A percentile compares a stretch with the other conserved stretches of the same genome.
Conservation (phyloP, 2,888 invertebrate genomes). For the Ganaspis brasiliensis region DNA sequence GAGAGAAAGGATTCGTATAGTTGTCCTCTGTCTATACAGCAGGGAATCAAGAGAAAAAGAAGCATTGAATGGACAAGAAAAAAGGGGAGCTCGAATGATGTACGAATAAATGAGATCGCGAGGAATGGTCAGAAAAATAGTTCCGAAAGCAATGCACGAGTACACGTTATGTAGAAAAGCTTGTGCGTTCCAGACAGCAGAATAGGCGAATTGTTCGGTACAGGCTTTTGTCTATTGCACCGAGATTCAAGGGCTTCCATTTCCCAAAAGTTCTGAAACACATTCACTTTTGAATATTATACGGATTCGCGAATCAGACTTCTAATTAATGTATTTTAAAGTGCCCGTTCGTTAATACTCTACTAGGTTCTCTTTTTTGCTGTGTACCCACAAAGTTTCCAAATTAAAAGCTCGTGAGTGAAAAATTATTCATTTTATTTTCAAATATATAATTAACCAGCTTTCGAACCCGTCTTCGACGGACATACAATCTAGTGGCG, state of each 20-base stretch:
- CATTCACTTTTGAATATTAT: constrained; percentile 76
- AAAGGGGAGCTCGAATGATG: constrained; percentile 28
- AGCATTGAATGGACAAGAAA: constrained; percentile 34
- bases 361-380: constrained; percentile 17
- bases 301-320: constrained; percentile 75
- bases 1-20: constrained; percentile 68
- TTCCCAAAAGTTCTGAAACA: constrained; percentile 77
- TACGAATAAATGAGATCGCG: constrained; percentile 42
- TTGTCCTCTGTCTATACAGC: constrained; percentile 61
- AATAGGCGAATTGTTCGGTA: constrained; percentile 78
- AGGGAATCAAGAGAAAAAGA: constrained; percentile 21
- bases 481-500: too few species aligned
- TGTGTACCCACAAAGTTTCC: not conserved
- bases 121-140: constrained; percentile 38
- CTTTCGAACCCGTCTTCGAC: too few species aligned
- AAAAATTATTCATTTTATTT: not conserved
- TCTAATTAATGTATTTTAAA: constrained; percentile 77
- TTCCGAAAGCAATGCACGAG: constrained; percentile 67
- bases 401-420: not conserved
- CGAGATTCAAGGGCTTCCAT: constrained; percentile 78
- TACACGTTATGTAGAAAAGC: constrained; percentile 75
- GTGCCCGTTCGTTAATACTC: constrained; percentile 62
- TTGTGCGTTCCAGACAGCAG: constrained; percentile 74
- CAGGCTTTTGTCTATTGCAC: constrained; percentile 79
- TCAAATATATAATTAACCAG: too few species aligned